Percentiles rank a stretch among this genome's conserved stretches.
phyloP scores from a whole-genome alignment of 2,113 vertebrate genomes.

The Corythoichthys intestinalis region DNA sequence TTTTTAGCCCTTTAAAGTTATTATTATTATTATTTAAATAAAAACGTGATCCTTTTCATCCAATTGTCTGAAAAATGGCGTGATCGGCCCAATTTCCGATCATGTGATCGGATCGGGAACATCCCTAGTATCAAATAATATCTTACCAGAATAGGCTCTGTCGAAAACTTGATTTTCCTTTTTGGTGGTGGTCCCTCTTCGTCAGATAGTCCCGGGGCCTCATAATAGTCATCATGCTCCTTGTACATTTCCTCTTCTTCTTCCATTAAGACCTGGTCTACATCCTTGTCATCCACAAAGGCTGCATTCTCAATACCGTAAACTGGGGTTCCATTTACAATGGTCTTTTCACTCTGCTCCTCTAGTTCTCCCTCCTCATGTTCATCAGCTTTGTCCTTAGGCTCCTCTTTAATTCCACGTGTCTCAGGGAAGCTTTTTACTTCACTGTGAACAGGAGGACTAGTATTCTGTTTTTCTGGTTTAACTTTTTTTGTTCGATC shows the following conservation, averaged over 20 bases:
- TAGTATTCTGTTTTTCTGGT: constrained; percentile 34
- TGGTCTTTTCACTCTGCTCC: constrained; percentile 60
- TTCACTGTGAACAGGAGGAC: not conserved
- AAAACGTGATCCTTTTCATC: too few species aligned
- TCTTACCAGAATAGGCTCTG: constrained; percentile 82
- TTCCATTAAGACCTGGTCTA: constrained; percentile 67
- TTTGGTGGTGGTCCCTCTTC: constrained; percentile 77
- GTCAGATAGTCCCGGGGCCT: constrained; percentile 82
- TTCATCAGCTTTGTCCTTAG: constrained; percentile 34
- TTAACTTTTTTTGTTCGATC: constrained; percentile 26
- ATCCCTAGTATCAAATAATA: constrained; percentile 15
- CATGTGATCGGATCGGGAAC: too few species aligned
- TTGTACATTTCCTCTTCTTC: constrained; percentile 47
- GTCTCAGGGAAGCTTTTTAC: constrained; percentile 7
- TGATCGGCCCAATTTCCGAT: too few species aligned
- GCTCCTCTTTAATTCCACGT: constrained; percentile 32
- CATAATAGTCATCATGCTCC: constrained; percentile 82
- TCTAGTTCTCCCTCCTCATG: constrained; percentile 45
- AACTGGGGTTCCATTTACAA: constrained; percentile 64
- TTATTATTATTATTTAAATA: too few species aligned
- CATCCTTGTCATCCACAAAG: constrained; percentile 83
- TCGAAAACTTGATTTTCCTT: constrained; percentile 84
- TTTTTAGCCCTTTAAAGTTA: too few species aligned
- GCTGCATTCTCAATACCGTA: constrained; percentile 87
- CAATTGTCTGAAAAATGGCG: too few species aligned